A percentile compares a stretch with the other conserved stretches of the same genome.
These are phyloP conservation scores for Vanessa cardui DNA, from an alignment of 2,888 invertebrate genomes.

Conservation along the genomic window DNA sequence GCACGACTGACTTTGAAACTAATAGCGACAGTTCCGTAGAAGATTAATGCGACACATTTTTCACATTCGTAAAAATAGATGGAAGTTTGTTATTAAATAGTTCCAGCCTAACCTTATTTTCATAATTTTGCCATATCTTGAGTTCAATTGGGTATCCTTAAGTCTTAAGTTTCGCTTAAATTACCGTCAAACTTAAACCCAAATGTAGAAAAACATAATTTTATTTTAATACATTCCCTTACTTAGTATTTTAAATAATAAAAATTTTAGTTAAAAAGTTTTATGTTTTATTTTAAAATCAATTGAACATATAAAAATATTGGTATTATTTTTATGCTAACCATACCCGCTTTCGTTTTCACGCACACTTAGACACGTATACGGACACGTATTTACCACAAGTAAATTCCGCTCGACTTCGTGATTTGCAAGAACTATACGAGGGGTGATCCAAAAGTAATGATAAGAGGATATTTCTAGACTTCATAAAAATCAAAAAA, in stretches of 20 bases:
- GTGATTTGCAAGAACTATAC: slow-evolving; percentile 1
- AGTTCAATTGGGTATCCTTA: background rate
- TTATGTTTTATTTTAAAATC: slow-evolving; percentile 7
- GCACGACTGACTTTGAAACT: background rate
- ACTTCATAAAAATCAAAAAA: no score
- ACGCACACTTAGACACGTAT: slow-evolving; percentile 3
- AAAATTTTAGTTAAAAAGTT: slow-evolving; percentile 1
- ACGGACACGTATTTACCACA: slow-evolving; percentile 8
- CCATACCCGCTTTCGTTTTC: background rate
- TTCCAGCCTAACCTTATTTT: no score
- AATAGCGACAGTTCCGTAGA: background rate
- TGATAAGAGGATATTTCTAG: no score
- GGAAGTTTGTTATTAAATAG: background rate
- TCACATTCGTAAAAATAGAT: background rate
- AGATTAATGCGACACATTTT: slow-evolving; percentile 2
- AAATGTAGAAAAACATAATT: slow-evolving; percentile 5
- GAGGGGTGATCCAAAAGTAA: no score
- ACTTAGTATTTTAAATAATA: slow-evolving; percentile 8
- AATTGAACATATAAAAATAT: slow-evolving; percentile 6
- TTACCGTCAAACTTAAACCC: slow-evolving; percentile 3
- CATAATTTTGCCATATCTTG: no score
- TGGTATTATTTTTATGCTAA: slow-evolving; percentile 8
- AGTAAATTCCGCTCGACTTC: slow-evolving; percentile 1
- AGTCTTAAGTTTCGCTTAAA: slow-evolving; percentile 3
- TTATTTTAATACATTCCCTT: slow-evolving; percentile 6